Evolutionary conservation across 2,113 vertebrate species (phyloP), one percentile per base, ranked within the genome.

Genomic region (Progne subis): DNA sequence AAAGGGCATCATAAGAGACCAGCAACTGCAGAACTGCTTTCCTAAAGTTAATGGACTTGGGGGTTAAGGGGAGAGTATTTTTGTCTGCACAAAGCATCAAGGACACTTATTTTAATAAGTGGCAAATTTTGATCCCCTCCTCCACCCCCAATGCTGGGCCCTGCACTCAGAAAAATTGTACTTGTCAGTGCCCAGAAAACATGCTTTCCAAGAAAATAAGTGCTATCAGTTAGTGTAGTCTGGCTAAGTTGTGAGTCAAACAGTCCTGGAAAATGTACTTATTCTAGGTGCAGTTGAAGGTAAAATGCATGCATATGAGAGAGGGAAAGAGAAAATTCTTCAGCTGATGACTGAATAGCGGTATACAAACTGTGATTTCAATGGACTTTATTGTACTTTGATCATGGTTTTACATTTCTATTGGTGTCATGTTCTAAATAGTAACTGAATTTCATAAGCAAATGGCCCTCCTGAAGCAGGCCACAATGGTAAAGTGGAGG

Each of bases 1-100:
- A 94, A 95, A 95, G 86, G 83, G 84, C 95, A 92, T 86, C 80
- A 85, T 94, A 85, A 91, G 46, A 94, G 70, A 95, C 76, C 43
- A 94, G 88, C 72, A 88, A 89, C 84, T 79, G 88, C 91, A 94
- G 64, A 91, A 87, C 63, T 79, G 46, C 67, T 95, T 88, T 94
- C 84, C 87, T 92, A 39, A 96, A 95, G 80, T 95, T 94, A 97
- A 96, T 96, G 89, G 94, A 96, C 88, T 91, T 92, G 57, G 19
- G 69, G 75, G 95, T 92, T 96, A 94, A 97, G 64, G 69, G 68
- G 43, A 90, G 63, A 77, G 67, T 78, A 68, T 88, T 95, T 94
- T 90, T 92, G 59, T 75, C 94, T 61, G 67, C 72, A 82, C 65
- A 96, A 96, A 95, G 67, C 67, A 78, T 94, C 84, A 92, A 95